A percentile compares a stretch with the other conserved stretches of the same genome.
These are phyloP conservation scores for Drosophila parthenogenetica DNA, from an alignment of 2,888 invertebrate species.

Conservation along the genomic window DNA sequence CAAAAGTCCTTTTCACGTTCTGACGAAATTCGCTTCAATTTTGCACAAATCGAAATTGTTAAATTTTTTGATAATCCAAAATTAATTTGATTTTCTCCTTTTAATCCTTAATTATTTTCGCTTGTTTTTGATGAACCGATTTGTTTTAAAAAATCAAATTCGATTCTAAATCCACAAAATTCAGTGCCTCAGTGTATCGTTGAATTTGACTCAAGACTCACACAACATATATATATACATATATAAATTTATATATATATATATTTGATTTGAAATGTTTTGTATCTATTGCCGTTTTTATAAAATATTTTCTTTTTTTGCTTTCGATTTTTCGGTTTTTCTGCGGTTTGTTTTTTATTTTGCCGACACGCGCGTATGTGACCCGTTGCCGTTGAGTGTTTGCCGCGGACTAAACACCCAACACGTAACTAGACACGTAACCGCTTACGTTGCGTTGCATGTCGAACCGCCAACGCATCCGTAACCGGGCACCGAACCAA, in stretches of 20 bases:
- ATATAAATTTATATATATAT: slow-evolving; percentile 17
- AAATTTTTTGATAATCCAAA: slow-evolving; percentile 40
- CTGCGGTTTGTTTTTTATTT: slow-evolving; percentile 26
- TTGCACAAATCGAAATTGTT: slow-evolving; percentile 28
- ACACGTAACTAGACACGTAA: slow-evolving; percentile 55
- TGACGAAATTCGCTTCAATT: slow-evolving; percentile 39
- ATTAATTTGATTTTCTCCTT: slow-evolving; percentile 23
- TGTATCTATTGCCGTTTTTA: slow-evolving; percentile 43
- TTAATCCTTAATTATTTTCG: slow-evolving; percentile 1
- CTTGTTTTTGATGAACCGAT: slow-evolving; percentile 25
- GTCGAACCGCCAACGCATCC: slow-evolving; percentile 59
- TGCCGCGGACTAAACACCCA: slow-evolving; percentile 56
- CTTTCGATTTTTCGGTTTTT: slow-evolving; percentile 52
- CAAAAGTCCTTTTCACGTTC: slow-evolving; percentile 62
- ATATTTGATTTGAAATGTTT: slow-evolving; percentile 1
- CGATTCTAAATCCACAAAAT: slow-evolving; percentile 47
- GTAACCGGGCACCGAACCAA: slow-evolving; percentile 43
- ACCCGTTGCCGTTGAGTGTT: slow-evolving; percentile 71
- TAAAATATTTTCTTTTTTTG: slow-evolving; percentile 44
- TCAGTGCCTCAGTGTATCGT: slow-evolving; percentile 48
- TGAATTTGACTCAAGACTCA: slow-evolving; percentile 41
- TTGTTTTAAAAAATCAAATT: slow-evolving; percentile 37
- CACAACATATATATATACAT: slow-evolving; percentile 20
- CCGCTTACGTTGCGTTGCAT: slow-evolving; percentile 57
- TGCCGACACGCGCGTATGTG: slow-evolving; percentile 70